Conservation (phyloP, 2,113 vertebrate species). For the Siniperca knerii region DNA sequence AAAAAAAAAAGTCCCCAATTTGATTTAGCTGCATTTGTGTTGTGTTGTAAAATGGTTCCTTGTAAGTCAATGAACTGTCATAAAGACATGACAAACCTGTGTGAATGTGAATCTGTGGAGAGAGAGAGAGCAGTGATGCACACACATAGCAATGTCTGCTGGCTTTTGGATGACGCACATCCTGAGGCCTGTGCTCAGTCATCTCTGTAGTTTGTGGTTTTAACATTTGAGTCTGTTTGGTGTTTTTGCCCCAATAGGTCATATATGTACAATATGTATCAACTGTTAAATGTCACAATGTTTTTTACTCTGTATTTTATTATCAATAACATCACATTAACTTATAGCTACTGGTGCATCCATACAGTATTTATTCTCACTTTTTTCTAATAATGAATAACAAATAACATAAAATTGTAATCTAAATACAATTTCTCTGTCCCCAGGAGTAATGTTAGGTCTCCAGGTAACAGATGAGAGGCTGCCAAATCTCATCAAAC, state of each 20-base stretch:
- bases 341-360: neutral
- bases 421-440: neutral
- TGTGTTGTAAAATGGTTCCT: constrained; percentile 5
- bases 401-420: constrained; percentile 11
- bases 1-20: neutral
- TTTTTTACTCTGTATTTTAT: neutral
- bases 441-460: neutral
- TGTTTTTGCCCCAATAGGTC: neutral
- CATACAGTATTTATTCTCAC: neutral
- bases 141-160: constrained; percentile 32
- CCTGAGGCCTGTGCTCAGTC: constrained; percentile 53
- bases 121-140: constrained; percentile 2
- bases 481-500: constrained; percentile 14
- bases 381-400: constrained; percentile 6
- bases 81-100: constrained; percentile 13
- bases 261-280: neutral
- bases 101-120: neutral
- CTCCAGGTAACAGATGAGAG: constrained; percentile 26
- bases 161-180: constrained; percentile 65
- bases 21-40: neutral
- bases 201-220: constrained; percentile 58
- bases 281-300: neutral
- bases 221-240: neutral
- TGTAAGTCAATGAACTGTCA: constrained; percentile 32
- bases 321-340: neutral